Base-by-base conservation (phyloP, 2,888 invertebrate genomes). In the Torymus texanus region DNA sequence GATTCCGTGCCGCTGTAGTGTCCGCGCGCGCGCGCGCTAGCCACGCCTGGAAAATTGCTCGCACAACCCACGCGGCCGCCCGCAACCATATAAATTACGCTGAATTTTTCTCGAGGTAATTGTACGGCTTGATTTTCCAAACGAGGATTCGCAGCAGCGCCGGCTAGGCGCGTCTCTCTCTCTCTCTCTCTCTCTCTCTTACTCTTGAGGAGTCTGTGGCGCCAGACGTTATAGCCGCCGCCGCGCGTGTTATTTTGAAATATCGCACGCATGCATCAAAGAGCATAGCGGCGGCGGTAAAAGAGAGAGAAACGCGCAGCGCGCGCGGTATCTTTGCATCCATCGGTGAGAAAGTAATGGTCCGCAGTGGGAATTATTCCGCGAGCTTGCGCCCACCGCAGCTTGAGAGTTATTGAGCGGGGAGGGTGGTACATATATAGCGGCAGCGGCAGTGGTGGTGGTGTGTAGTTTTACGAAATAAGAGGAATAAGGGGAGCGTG, bases 21-120 rank as follows among this genome's bases (percentile, higher is more conserved):
- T 21, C 1, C 21, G 21, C 1, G 21, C 21, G 21, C 2, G 21
- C 2, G 21, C 21, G 21, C 1, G 21, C 21, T 2, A 59, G 29
- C 55, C 71, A 75, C 72, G 75, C 72, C 75, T 75, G 79, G 75
- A 79, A 79, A 79, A 79, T 75, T 72, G 71, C 62, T 66, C 51
- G 16, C 66, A 10, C 14, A 29, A 24, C 59, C 71, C 59, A 51
- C 63, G 63, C 61, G 29, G 29, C 29, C 62, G 29, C n/a, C 16
- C 12, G 24, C 61, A 18, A 29, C 55, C 51, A 16, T n/a, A 77
- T 72, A 77, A 77, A 77, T 77, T 75, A 61, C 55, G 14, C 56
- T 18, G 5, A 21, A 73, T 73, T 73, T 73, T 73, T 66, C 51
- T 24, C 10, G 18, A 65, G 59, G 75, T 75, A 75, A 75, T 79